Evolutionary conservation across 1,140 invertebrate species (phyloP).

Genomic region (Calephelis virginiensis): DNA sequence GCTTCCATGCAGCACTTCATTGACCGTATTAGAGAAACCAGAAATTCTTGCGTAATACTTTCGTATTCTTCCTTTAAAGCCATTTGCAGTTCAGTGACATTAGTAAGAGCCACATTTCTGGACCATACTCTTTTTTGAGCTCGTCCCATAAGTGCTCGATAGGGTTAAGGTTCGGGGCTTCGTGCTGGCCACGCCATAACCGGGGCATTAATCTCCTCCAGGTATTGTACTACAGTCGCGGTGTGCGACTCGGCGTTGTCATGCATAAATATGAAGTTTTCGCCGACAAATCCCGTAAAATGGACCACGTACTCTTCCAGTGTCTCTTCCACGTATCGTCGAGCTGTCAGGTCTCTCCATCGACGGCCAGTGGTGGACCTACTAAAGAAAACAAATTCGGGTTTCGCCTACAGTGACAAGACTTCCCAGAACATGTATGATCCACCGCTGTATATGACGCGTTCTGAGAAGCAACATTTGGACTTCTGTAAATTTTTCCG

Average conservation of each 20-base stretch:
- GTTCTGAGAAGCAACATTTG: not conserved
- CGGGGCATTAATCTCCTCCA: no score
- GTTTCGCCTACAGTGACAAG: not conserved
- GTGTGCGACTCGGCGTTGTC: no score
- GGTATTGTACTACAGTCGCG: no score
- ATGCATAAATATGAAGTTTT: no score
- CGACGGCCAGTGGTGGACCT: not conserved
- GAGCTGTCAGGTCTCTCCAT: not conserved
- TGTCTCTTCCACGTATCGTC: not conserved
- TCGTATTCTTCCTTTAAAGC: not conserved
- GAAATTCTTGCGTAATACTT: no score
- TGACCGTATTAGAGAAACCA: no score
- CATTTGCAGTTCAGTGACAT: not conserved
- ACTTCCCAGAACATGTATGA: not conserved
- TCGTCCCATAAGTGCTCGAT: no score
- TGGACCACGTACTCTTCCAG: not conserved
- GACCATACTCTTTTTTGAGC: not conserved
- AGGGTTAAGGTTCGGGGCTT: no score
- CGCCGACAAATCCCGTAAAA: no score
- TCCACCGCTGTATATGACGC: not conserved
- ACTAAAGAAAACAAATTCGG: not conserved
- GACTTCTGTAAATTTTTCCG: not conserved
- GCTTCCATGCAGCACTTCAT: not conserved
- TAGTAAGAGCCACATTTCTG: not conserved
- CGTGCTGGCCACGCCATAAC: no score